These are phyloP conservation scores for Colostygia pectinataria DNA, from an alignment of 2,888 invertebrate species.

Conservation along the genomic window DNA sequence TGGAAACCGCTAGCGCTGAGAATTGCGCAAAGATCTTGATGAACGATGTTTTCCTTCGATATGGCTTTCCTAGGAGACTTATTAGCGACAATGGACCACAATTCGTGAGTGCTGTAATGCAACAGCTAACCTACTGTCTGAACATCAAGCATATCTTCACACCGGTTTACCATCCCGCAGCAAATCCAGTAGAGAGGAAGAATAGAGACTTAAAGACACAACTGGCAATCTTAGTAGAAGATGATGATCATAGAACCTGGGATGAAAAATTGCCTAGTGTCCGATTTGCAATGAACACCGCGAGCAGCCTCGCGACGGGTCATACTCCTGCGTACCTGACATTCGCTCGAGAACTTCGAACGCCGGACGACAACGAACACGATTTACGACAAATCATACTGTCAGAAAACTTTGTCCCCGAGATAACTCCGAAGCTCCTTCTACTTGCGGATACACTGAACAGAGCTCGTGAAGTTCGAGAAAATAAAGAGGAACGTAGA, in stretches of 20 bases:
- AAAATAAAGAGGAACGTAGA: constrained; percentile 25
- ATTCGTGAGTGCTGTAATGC: constrained; percentile 49
- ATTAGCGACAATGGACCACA: constrained; percentile 51
- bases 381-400: constrained; percentile 12
- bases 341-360: constrained; percentile 34
- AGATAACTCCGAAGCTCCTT: constrained; percentile 21
- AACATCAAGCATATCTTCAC: constrained; percentile 40
- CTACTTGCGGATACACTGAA: constrained; percentile 10
- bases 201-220: constrained; percentile 16
- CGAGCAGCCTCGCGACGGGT: constrained; percentile 33
- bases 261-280: constrained; percentile 15
- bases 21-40: constrained; percentile 43
- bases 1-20: constrained; percentile 35
- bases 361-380: constrained; percentile 6
- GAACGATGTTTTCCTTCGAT: constrained; percentile 49
- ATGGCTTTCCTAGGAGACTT: constrained; percentile 44
- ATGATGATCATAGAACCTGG: constrained; percentile 19
- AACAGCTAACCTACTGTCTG: constrained; percentile 37
- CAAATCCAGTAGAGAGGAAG: constrained; percentile 23
- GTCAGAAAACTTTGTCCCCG: constrained; percentile 21
- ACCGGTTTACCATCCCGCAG: constrained; percentile 44
- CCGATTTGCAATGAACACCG: constrained; percentile 16
- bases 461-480: constrained; percentile 23
- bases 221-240: constrained; percentile 17
- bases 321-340: constrained; percentile 48